A percentile compares a stretch with the other conserved stretches of the same genome.
These are phyloP conservation scores for Archivesica marissinica DNA, from an alignment of 1,140 invertebrate species.

Conservation along the genomic window DNA sequence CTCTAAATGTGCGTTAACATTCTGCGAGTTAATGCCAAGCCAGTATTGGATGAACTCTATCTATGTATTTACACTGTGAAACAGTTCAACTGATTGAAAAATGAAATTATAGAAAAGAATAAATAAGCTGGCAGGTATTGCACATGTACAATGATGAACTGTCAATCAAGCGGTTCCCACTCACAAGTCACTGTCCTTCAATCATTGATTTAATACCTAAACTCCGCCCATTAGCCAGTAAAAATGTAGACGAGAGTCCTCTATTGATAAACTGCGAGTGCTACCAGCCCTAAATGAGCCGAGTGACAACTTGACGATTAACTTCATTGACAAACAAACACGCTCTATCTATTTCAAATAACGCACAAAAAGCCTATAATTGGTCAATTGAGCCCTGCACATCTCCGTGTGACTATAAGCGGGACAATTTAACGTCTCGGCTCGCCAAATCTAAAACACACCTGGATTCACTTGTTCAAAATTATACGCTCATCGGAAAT, in stretches of 20 bases:
- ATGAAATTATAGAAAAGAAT: slow-evolving; percentile 26
- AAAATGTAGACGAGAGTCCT: slow-evolving; percentile 4
- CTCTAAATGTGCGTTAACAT: not conserved
- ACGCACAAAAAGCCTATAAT: slow-evolving; percentile 43
- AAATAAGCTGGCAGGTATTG: slow-evolving; percentile 22
- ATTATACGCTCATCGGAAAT: slow-evolving; percentile 31
- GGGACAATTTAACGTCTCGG: slow-evolving; percentile 30
- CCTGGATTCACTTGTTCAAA: slow-evolving; percentile 37
- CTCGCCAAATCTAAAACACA: slow-evolving; percentile 2
- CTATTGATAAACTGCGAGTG: slow-evolving; percentile 40
- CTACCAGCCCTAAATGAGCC: slow-evolving; percentile 12
- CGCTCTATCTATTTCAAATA: slow-evolving; percentile 42
- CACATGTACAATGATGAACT: not conserved
- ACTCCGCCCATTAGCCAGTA: slow-evolving; percentile 36
- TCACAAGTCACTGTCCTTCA: slow-evolving; percentile 40
- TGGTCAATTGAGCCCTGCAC: slow-evolving; percentile 44
- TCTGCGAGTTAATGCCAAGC: not conserved
- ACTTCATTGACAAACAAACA: slow-evolving; percentile 43
- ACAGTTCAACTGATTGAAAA: slow-evolving; percentile 17
- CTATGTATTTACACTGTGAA: slow-evolving; percentile 27
- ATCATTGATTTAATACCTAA: slow-evolving; percentile 1
- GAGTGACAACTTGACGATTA: slow-evolving; percentile 44
- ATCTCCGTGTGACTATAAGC: slow-evolving; percentile 3
- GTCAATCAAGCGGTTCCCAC: slow-evolving; percentile 9
- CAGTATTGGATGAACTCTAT: not conserved